Evolutionary conservation across 2,113 vertebrate genomes (phyloP), one percentile per base, ranked within the genome.

Genomic region (Irena cyanogastra): DNA sequence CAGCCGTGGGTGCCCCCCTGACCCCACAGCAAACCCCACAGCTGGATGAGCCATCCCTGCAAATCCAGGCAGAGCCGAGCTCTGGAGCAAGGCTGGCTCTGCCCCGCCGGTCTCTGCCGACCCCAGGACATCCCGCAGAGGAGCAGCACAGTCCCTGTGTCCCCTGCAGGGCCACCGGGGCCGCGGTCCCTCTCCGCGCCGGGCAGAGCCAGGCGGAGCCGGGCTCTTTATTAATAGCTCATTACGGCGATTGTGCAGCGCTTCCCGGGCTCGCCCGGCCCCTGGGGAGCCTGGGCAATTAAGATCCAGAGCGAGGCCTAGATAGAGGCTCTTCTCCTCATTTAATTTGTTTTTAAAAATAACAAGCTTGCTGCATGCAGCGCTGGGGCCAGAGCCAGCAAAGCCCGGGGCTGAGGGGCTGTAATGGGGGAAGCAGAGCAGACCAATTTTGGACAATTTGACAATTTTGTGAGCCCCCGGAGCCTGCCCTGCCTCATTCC

Each of bases 311-410:
- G 27, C 41, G 75, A 97, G 94, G 91, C 94, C 87, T 60, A 87
- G 81, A 84, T 95, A 78, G 45, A 90, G 75, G 44, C 64, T 77
- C 74, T 47, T 65, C 81, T 59, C 27, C 11, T 1, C 78, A 9
- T 94, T 86, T 92, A 90, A 90, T 96, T 96, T 78, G 11, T 74
- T 90, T 88, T 96, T 83, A 90, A 95, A 96, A 95, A 92, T 93
- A 95, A 94, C 78, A 52, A 0, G 23, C 71, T 65, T 39, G 82
- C 81, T 50, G 70, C 88, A 13, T 0, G 14, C 65, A n/a, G 57
- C 27, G 31, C 35, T 42, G 75, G 45, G n/a, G 49, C 41, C 1
- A 3, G 75, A 91, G 84, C 60, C 65, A 37, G 65, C 60, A 45
- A 35, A 80, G 71, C 44, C 39, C 1, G 3, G 18, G 57, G 41